These are phyloP conservation scores for Pseudorhombus dupliciocellatus DNA, from an alignment of 2,113 vertebrate species.

Conservation along the genomic window DNA sequence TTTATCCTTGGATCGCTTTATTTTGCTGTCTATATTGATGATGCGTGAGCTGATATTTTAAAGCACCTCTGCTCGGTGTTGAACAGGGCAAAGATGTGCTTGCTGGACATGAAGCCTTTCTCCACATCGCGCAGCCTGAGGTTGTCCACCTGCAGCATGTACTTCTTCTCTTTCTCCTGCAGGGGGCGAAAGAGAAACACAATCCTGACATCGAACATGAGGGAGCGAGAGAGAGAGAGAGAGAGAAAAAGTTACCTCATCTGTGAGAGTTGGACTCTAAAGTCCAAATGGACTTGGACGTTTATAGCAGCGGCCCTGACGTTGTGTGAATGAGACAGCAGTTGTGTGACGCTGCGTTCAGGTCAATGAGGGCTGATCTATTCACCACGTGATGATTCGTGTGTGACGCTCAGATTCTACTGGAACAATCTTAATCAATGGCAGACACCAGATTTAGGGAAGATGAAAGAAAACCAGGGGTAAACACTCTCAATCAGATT, in stretches of 20 bases:
- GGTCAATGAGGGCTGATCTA: neutral
- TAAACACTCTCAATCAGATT: slow-evolving; percentile 25
- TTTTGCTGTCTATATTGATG: neutral
- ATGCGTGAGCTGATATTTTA: neutral
- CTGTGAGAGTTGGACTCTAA: neutral
- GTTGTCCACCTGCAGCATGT: slow-evolving; percentile 98
- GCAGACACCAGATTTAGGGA: neutral
- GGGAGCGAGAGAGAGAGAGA: slow-evolving; percentile 30
- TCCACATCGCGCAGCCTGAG: slow-evolving; percentile 95
- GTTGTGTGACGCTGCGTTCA: neutral
- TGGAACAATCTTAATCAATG: neutral
- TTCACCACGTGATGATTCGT: neutral
- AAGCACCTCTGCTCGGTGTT: slow-evolving; percentile 98
- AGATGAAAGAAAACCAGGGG: slow-evolving; percentile 25
- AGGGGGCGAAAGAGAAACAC: slow-evolving; percentile 70
- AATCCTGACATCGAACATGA: neutral
- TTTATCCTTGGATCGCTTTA: too few species aligned
- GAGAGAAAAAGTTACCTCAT: neutral
- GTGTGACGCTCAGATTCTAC: neutral
- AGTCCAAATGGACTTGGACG: slow-evolving; percentile 17
- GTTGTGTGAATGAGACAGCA: neutral
- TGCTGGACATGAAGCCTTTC: slow-evolving; percentile 99
- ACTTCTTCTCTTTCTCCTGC: slow-evolving; percentile 98
- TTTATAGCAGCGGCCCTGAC: slow-evolving; percentile 1
- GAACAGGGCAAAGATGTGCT: slow-evolving; percentile 97